phyloP scores from a whole-genome alignment of 1,140 invertebrate genomes.

The Mercenaria mercenaria region DNA sequence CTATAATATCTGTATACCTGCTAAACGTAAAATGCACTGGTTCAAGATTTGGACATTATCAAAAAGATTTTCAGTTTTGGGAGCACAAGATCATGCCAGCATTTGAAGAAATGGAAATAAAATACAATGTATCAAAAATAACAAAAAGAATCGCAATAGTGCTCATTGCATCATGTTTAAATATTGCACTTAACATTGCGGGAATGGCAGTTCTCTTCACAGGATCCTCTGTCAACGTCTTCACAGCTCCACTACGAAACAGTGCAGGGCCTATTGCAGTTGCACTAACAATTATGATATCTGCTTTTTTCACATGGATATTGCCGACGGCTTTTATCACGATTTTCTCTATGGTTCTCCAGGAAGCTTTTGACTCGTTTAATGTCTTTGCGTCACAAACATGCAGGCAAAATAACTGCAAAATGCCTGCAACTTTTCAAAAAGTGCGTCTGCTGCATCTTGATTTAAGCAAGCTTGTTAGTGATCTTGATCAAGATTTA shows the following conservation, averaged over 20 bases:
- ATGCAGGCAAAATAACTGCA: not conserved
- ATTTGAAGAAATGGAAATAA: not conserved
- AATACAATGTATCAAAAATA: not conserved
- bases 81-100: not conserved
- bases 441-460: slow-evolving; percentile 41
- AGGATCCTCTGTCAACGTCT: not conserved
- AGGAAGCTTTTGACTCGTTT: not conserved
- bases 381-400: not conserved
- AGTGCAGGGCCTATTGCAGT: not conserved
- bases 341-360: not conserved
- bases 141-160: not conserved
- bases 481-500: slow-evolving; percentile 28
- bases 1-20: not conserved
- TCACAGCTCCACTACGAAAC: not conserved
- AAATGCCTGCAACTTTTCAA: not conserved
- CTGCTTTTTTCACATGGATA: not conserved
- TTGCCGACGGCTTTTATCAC: not conserved
- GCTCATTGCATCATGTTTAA: not conserved
- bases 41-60: not conserved
- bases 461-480: slow-evolving; percentile 43
- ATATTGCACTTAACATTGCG: not conserved
- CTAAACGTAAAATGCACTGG: not conserved
- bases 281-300: not conserved
- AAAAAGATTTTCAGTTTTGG: not conserved
- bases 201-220: not conserved